Evolutionary conservation across 2,113 vertebrate species (phyloP).

Genomic region (Urocitellus parryii): DNA sequence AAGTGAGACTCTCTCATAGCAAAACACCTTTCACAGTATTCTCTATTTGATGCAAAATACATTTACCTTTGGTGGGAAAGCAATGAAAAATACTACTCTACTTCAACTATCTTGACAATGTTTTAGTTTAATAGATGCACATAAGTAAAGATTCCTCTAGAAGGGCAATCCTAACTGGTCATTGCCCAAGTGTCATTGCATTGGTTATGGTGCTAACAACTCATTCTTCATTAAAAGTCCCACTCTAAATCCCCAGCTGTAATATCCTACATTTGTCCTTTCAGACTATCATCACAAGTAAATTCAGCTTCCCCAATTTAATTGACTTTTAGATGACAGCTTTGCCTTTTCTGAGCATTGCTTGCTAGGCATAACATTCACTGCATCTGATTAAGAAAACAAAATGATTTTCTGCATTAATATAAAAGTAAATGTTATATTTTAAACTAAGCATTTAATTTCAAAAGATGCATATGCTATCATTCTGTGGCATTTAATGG

Average conservation of each 20-base stretch:
- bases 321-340: conserved; percentile 37
- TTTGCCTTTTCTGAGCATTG: conserved; percentile 24
- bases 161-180: neutral
- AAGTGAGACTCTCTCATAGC: neutral
- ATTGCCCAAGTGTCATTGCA: conserved; percentile 16
- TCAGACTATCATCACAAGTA: neutral
- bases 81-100: neutral
- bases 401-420: conserved; percentile 48
- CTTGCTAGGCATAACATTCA: neutral
- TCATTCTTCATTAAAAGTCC: neutral
- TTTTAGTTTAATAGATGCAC: neutral
- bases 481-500: conserved; percentile 46
- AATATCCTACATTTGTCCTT: neutral
- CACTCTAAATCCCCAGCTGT: neutral
- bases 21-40: neutral
- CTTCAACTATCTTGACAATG: neutral
- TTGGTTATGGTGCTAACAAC: conserved; percentile 52
- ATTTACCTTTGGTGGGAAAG: neutral
- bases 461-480: conserved; percentile 56
- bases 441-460: conserved; percentile 39
- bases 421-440: conserved; percentile 59
- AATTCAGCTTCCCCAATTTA: neutral
- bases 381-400: conserved; percentile 39
- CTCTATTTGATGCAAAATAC: neutral
- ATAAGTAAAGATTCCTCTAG: neutral